Conservation (phyloP, 1,140 invertebrate genomes). For the Bombus waltoni region DNA sequence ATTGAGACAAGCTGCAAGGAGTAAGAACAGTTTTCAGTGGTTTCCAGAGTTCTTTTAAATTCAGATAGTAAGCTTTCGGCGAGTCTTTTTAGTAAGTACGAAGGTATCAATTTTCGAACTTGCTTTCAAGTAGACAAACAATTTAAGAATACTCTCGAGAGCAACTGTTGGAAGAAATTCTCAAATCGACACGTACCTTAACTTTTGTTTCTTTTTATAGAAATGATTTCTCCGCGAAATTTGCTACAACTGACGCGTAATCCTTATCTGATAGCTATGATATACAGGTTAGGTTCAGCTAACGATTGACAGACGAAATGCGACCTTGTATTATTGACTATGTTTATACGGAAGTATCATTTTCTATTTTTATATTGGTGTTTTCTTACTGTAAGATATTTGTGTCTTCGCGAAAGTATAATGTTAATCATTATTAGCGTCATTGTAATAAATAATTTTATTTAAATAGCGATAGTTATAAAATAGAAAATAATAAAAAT, state of each 20-base stretch:
- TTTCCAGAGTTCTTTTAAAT: too few relatives aligned
- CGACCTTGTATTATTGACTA: neutral
- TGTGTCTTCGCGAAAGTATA: neutral
- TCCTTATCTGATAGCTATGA: neutral
- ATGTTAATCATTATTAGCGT: neutral
- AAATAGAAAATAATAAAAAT: neutral
- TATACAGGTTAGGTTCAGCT: slow-evolving; percentile 30
- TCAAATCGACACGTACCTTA: too few relatives aligned
- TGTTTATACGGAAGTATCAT: neutral
- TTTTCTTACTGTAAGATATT: neutral
- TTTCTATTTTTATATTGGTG: neutral
- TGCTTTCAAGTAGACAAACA: too few relatives aligned
- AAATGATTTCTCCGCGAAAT: neutral
- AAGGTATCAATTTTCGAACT: too few relatives aligned
- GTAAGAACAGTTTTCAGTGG: too few relatives aligned
- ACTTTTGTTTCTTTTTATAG: neutral
- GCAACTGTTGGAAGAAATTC: too few relatives aligned
- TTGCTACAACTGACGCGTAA: neutral
- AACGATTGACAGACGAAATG: neutral
- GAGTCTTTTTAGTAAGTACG: too few relatives aligned
- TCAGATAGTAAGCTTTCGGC: too few relatives aligned
- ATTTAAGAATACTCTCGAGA: too few relatives aligned
- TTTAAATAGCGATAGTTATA: neutral
- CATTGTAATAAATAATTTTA: neutral
- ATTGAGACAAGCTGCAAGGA: too few relatives aligned